These are phyloP conservation scores for Bolborhynchus lineola DNA, from an alignment of 2,113 vertebrate genomes.

Conservation along the genomic window DNA sequence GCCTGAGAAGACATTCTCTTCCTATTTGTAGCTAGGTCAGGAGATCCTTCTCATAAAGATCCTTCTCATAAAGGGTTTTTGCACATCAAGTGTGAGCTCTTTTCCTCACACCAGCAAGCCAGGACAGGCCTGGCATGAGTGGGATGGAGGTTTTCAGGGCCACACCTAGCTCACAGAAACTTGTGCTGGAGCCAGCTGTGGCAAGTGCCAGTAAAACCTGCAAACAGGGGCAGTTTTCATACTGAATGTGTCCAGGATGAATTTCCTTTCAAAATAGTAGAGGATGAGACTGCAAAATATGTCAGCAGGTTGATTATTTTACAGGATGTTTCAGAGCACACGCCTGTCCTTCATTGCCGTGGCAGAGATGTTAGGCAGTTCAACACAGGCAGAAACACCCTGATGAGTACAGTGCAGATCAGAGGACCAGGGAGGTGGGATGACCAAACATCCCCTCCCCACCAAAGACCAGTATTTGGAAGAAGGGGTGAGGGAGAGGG, in stretches of 20 bases:
- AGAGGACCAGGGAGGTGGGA: background rate
- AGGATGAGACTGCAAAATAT: background rate
- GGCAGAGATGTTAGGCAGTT: background rate
- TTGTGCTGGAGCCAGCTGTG: background rate
- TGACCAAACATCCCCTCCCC: background rate
- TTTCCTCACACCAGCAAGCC: background rate
- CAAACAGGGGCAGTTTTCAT: background rate
- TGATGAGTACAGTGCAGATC: fast-evolving
- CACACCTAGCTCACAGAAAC: constrained; percentile 55
- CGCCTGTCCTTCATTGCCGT: background rate
- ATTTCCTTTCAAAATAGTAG: background rate
- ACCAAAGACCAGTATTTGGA: background rate
- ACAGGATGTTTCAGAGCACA: background rate
- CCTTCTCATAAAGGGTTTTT: background rate
- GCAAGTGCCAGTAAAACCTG: background rate
- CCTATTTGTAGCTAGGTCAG: background rate
- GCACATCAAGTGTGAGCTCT: background rate
- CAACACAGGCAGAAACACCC: background rate
- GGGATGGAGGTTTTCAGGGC: background rate
- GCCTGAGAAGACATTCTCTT: background rate
- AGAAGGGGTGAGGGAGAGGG: background rate
- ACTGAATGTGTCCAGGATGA: background rate
- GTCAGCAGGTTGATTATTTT: background rate
- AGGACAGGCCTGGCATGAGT: background rate
- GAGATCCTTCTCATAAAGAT: background rate